Evolutionary conservation across 2,113 vertebrate genomes (phyloP).

Genomic region (Myotis yumanensis): DNA sequence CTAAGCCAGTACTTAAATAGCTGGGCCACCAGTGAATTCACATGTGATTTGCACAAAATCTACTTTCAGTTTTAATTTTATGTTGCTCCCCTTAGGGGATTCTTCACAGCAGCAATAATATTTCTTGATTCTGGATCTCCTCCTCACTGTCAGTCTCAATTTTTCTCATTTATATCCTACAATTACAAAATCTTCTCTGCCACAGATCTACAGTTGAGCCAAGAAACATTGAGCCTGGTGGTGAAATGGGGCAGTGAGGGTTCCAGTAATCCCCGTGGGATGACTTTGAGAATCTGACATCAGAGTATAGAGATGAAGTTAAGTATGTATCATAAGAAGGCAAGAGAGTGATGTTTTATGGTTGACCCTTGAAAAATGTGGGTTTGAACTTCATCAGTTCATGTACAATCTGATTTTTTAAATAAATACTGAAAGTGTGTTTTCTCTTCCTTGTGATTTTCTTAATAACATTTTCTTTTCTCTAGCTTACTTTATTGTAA

Average conservation of each 20-base stretch:
- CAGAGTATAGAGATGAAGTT: background rate
- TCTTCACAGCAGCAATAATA: background rate
- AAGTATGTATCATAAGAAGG: background rate
- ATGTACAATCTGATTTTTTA: background rate
- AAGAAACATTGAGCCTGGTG: background rate
- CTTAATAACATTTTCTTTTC: background rate
- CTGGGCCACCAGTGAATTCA: conserved; percentile 20
- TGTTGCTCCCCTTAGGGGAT: conserved; percentile 28
- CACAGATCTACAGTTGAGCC: background rate
- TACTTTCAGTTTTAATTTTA: conserved; percentile 66
- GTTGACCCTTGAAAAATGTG: background rate
- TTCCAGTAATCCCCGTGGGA: background rate
- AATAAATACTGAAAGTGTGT: background rate
- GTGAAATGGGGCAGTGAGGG: background rate
- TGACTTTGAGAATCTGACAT: background rate
- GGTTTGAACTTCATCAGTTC: background rate
- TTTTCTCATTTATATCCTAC: background rate
- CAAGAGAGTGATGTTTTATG: background rate
- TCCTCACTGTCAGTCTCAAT: background rate
- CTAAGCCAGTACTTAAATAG: conserved; percentile 52
- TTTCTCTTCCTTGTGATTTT: background rate
- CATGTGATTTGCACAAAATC: background rate
- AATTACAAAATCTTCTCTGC: background rate
- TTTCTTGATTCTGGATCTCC: background rate
- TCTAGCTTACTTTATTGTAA: background rate